phyloP scores from a whole-genome alignment of 2,888 invertebrate genomes.

The Tetragonula carbonaria region DNA sequence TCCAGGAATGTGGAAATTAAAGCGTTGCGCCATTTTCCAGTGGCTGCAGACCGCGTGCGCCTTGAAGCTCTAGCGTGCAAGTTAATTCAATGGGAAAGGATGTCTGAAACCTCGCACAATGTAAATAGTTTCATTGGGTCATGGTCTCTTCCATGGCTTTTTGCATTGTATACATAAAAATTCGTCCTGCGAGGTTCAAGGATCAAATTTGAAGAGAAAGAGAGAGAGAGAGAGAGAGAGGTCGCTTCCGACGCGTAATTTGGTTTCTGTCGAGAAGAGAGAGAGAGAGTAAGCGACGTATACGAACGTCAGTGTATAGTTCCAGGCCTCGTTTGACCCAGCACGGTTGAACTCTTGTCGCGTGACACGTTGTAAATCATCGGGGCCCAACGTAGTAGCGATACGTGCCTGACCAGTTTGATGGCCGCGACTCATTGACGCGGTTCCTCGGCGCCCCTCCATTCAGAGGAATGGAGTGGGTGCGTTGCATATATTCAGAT shows the following conservation, averaged over 20 bases:
- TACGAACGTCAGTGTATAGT: conserved; percentile 53
- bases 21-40: conserved; percentile 25
- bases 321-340: conserved; percentile 70
- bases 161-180: conserved; percentile 1
- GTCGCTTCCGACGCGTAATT: conserved; percentile 50
- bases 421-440: conserved; percentile 78
- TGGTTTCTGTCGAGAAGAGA: conserved; percentile 33
- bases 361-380: conserved; percentile 77
- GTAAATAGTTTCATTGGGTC: conserved; percentile 12
- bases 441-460: conserved; percentile 74
- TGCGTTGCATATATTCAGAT: conserved; percentile 48
- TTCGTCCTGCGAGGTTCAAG: conserved; percentile 10
- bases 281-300: conserved; percentile 35
- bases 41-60: conserved; percentile 17
- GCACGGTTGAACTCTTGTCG: conserved; percentile 73
- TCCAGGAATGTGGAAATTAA: conserved; percentile 21
- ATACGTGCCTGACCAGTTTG: conserved; percentile 77
- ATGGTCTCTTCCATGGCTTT: not conserved
- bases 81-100: conserved; percentile 14
- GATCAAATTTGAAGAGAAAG: not conserved
- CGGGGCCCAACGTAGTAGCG: conserved; percentile 71
- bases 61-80: not conserved
- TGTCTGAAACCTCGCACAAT: conserved; percentile 8
- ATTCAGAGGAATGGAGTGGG: conserved; percentile 70
- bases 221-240: not conserved